Conservation (phyloP, 2,888 invertebrate species). For the Thymelicus sylvestris region DNA sequence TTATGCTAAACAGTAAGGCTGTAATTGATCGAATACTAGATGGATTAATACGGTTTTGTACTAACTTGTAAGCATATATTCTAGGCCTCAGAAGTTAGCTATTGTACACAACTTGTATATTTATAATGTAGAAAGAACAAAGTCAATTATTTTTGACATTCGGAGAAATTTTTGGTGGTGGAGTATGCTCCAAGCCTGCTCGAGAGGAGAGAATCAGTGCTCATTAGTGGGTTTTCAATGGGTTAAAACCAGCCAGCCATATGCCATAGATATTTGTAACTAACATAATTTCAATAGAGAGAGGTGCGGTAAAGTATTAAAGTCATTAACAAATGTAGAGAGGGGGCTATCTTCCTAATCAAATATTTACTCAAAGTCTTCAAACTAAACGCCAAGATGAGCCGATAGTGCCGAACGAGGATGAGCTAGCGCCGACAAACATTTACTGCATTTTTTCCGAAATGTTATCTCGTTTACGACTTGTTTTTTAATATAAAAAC, state of each 20-base stretch:
- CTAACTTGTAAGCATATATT: too few species aligned
- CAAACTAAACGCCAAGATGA: conserved; percentile 21
- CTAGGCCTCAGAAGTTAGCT: too few species aligned
- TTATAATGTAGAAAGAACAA: too few species aligned
- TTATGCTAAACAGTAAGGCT: conserved; percentile 10
- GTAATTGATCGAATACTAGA: not conserved
- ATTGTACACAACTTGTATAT: too few species aligned
- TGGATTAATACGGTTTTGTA: not conserved
- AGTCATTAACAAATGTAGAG: conserved; percentile 37
- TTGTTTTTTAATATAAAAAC: conserved; percentile 57
- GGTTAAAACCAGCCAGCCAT: too few species aligned
- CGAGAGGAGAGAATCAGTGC: too few species aligned
- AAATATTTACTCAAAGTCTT: conserved; percentile 37
- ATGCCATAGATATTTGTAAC: too few species aligned
- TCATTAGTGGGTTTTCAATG: too few species aligned
- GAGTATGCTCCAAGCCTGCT: too few species aligned
- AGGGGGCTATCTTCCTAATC: conserved; percentile 34
- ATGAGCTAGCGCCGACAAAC: conserved; percentile 28
- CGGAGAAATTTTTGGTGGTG: too few species aligned
- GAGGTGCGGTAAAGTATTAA: conserved; percentile 34
- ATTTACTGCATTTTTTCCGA: conserved; percentile 35
- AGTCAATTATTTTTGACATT: too few species aligned
- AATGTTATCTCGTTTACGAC: conserved; percentile 40
- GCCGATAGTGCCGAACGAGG: conserved; percentile 15
- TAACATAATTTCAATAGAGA: conserved; percentile 1